phyloP scores from a whole-genome alignment of 2,888 invertebrate species.

The Plagiodera versicolora region DNA sequence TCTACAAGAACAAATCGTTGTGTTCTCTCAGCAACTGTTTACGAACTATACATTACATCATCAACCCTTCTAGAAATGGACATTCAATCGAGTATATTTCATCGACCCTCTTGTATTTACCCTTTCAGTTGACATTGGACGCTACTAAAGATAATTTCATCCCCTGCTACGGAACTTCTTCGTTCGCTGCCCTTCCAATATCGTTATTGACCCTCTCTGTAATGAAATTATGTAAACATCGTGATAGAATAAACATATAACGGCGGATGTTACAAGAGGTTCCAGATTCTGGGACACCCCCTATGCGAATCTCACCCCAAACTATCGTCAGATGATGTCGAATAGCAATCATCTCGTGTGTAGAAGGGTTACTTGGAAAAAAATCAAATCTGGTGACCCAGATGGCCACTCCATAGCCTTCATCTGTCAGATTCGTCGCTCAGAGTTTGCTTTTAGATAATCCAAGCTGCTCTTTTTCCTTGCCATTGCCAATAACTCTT shows the following conservation, averaged over 20 bases:
- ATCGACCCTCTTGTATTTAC: neutral
- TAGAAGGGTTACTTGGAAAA: too few species aligned
- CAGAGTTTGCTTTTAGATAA: too few species aligned
- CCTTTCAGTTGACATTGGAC: neutral
- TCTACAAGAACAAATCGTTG: too few species aligned
- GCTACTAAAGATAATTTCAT: neutral
- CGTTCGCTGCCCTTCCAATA: neutral
- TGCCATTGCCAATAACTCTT: too few species aligned
- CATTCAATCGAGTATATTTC: too few species aligned
- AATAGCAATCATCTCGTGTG: neutral
- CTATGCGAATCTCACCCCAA: neutral
- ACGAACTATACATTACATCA: too few species aligned
- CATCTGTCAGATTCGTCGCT: too few species aligned
- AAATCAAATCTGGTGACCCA: too few species aligned
- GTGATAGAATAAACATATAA: neutral
- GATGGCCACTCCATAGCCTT: too few species aligned
- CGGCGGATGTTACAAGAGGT: neutral
- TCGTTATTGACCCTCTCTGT: neutral
- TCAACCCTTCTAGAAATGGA: too few species aligned
- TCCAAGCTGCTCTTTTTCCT: too few species aligned
- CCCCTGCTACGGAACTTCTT: neutral
- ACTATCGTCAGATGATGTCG: neutral
- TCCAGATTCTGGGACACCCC: neutral
- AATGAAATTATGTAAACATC: constrained; percentile 1
- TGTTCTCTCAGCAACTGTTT: too few species aligned